phyloP scores from a whole-genome alignment of 2,113 vertebrate species.

The Neofelis nebulosa region DNA sequence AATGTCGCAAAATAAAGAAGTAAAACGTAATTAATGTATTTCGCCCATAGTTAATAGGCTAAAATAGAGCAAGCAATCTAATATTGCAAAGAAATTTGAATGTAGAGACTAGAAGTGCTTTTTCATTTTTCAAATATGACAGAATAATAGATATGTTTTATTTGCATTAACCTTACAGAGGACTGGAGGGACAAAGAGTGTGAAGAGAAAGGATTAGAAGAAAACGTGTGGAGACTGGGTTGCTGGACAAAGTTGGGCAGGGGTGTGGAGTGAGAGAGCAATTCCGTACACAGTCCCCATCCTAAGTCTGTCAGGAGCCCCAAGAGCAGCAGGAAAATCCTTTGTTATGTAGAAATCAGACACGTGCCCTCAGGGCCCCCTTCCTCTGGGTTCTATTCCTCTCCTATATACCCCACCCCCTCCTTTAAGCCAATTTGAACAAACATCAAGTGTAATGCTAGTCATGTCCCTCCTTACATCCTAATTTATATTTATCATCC shows the following conservation, averaged over 20 bases:
- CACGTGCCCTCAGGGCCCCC: neutral
- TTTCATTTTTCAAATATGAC: neutral
- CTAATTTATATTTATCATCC: neutral
- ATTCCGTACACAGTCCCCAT: neutral
- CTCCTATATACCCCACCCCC: neutral
- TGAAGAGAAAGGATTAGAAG: neutral
- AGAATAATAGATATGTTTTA: neutral
- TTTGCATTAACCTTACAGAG: neutral
- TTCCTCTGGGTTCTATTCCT: neutral
- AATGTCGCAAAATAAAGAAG: conserved; percentile 67
- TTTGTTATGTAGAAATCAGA: neutral
- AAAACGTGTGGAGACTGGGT: neutral
- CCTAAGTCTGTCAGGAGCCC: neutral
- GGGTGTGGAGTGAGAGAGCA: neutral
- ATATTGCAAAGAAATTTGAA: neutral
- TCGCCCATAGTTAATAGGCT: conserved; percentile 19
- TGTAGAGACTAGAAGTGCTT: neutral
- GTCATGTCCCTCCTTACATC: neutral
- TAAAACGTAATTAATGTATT: conserved; percentile 52
- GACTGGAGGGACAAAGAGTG: neutral
- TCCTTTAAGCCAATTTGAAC: neutral
- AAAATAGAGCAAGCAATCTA: neutral
- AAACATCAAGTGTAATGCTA: neutral
- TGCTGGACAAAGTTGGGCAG: neutral
- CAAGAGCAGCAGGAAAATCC: neutral